A percentile compares a stretch with the other conserved stretches of the same genome.
Conservation (phyloP, 2,113 vertebrate genomes). For the Asarcornis scutulata region DNA sequence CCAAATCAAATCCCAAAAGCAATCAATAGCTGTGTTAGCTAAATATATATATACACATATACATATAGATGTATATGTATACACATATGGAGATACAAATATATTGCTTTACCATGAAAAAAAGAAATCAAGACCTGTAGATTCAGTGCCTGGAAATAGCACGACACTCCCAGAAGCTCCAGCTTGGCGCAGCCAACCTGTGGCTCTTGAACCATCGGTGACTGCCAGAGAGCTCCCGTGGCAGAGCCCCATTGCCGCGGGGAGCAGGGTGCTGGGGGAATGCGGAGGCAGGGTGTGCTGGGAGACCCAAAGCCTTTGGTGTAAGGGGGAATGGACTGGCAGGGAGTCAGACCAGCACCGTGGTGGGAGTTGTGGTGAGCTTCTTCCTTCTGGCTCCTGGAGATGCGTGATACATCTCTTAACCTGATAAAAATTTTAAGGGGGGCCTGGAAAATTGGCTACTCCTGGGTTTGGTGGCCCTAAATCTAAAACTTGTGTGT, state of each 20-base stretch:
- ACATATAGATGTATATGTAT: neutral
- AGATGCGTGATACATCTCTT: neutral
- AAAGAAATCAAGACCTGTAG: neutral
- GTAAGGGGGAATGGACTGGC: neutral
- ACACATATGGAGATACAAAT: neutral
- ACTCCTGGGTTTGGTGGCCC: neutral
- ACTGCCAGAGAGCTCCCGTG: neutral
- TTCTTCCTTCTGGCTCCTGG: neutral
- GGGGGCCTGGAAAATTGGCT: neutral
- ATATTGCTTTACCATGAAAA: neutral
- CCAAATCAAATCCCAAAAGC: neutral
- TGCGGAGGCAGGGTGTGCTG: neutral
- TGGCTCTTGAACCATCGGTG: neutral
- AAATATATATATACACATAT: neutral
- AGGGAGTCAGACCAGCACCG: neutral
- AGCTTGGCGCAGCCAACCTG: neutral
- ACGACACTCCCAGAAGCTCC: neutral
- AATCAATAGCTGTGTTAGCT: neutral
- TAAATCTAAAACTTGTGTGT: constrained; percentile 33
- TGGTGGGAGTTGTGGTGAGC: neutral
- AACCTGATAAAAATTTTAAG: neutral
- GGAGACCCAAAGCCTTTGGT: neutral
- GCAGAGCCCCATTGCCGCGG: rapidly evolving
- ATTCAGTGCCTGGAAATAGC: neutral
- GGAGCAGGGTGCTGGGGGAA: rapidly evolving